Evolutionary conservation across 2,888 invertebrate genomes (phyloP), one percentile per base, ranked within the genome.

Genomic region (Amiota mariae): DNA sequence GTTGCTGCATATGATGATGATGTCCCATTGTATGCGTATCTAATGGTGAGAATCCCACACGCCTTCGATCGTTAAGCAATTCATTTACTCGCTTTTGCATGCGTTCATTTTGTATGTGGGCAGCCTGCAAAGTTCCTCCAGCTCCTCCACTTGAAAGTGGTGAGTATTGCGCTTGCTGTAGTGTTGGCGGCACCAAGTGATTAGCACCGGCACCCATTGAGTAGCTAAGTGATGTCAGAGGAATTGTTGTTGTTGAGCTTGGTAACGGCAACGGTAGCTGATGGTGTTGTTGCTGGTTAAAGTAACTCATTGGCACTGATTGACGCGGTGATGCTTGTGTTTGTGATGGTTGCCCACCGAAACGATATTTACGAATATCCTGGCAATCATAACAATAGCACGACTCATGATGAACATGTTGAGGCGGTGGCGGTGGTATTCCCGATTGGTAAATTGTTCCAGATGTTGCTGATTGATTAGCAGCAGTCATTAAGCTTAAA

Each of bases 331-430:
- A 75, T 8, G 74, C 18, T 47, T 61, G 73, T 13, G 73, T 54
- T 49, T 73, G 75, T 46, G 79, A 81, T 48, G 80, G 10, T 59
- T 15, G 18, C 18, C 20, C 18, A 20, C 10, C 59, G 20, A 59
- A 82, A 9, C 87, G 81, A 54, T 81, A 86, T 24, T 81, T 84
- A 51, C 83, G 82, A 79, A 85, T 86, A 63, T 89, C 88, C 78
- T 90, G 90, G 73, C 90, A 90, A 49, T 90, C 90, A 73, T 88
- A 90, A 72, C 90, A 90, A 75, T 87, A 90, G 76, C 90, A 90
- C 24, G 87, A 87, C 36, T 90, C 90, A 72, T 90, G 89, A 75
- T 90, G 90, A 20, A 54, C 8, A 66, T 48, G 66, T 1, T 15
- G 66, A 15, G 12, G n/a, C 59, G 15, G 59, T 54, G 54, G 54